phyloP scores from a whole-genome alignment of 92 coral and sea anemone species.

The Phymanthus crucifer region DNA sequence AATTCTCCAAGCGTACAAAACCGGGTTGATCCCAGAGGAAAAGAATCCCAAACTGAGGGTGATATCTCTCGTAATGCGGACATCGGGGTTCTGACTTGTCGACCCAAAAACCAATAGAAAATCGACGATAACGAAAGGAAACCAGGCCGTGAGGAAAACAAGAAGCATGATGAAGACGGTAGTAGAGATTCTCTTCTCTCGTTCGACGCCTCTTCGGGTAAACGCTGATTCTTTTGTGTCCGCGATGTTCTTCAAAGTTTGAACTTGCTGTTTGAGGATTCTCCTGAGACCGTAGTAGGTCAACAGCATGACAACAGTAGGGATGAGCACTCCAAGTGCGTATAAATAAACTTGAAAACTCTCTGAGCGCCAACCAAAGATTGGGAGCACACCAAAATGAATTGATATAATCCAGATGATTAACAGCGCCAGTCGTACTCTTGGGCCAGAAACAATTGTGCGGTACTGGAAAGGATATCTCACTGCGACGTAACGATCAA shows the following conservation, averaged over 20 bases:
- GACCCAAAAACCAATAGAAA: constrained; percentile 65
- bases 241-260: constrained; percentile 37
- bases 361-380: constrained; percentile 65
- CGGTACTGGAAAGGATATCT: constrained; percentile 60
- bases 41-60: constrained; percentile 70
- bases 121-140: constrained; percentile 74
- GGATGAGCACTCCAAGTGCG: constrained; percentile 60
- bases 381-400: constrained; percentile 66
- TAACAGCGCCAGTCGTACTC: constrained; percentile 49
- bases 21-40: constrained; percentile 71
- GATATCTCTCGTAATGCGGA: constrained; percentile 68
- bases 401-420: constrained; percentile 55
- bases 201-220: constrained; percentile 46
- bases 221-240: constrained; percentile 38
- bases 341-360: constrained; percentile 72
- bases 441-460: constrained; percentile 51
- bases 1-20: constrained; percentile 73
- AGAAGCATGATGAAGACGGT: constrained; percentile 70
- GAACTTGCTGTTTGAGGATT: constrained; percentile 53
- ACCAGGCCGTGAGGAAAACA: constrained; percentile 66
- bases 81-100: constrained; percentile 49
- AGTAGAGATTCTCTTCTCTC: constrained; percentile 58
- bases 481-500: constrained; percentile 70
- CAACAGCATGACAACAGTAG: constrained; percentile 57
- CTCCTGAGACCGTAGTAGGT: constrained; percentile 58